These are phyloP conservation scores for Lepidothrix coronata DNA, from an alignment of 2,113 vertebrate genomes.

Conservation along the genomic window DNA sequence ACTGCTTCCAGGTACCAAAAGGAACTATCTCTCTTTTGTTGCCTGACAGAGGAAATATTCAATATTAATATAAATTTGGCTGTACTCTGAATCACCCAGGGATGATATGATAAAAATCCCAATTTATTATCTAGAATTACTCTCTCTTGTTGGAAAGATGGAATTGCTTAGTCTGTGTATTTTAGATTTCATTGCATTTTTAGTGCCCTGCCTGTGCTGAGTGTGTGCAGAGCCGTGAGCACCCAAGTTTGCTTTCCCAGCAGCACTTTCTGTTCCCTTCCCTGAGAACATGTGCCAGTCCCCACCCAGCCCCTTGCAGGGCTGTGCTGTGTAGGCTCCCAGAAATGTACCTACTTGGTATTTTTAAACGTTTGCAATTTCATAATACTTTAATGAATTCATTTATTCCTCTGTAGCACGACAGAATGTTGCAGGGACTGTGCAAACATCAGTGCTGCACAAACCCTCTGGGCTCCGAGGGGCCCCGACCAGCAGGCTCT, in stretches of 20 bases:
- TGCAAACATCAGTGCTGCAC: background rate
- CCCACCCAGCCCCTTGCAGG: background rate
- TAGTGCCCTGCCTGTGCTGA: background rate
- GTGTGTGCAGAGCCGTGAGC: background rate
- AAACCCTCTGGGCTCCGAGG: background rate
- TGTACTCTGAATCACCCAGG: background rate
- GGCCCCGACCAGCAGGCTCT: background rate
- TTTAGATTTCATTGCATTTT: background rate
- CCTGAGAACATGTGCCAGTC: background rate
- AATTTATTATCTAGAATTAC: background rate
- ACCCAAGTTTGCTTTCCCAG: background rate
- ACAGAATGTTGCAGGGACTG: background rate
- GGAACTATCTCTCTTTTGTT: background rate
- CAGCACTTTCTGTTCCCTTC: background rate
- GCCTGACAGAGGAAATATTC: background rate
- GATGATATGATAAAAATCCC: background rate
- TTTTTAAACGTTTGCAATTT: slow-evolving; percentile 29
- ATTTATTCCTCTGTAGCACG: background rate
- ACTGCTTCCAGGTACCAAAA: background rate
- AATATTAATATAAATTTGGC: background rate
- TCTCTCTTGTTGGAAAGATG: background rate
- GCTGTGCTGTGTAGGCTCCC: background rate
- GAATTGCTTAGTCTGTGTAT: background rate
- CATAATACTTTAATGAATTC: slow-evolving; percentile 2
- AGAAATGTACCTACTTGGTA: background rate